Evolutionary conservation across 2,888 invertebrate genomes (phyloP).

Genomic region (Tridacna gigas): DNA sequence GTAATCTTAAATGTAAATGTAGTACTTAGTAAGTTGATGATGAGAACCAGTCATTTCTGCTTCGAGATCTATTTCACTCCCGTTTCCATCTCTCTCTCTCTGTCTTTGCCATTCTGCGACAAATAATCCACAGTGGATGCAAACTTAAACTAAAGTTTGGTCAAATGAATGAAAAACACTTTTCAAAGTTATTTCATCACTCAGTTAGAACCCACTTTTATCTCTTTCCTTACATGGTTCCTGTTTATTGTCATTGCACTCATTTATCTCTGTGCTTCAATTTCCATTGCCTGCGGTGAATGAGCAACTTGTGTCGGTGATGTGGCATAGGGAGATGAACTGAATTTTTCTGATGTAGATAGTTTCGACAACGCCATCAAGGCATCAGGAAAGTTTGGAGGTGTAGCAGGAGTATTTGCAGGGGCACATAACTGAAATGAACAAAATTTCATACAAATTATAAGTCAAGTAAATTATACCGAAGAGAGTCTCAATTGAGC

Average conservation of each 20-base stretch:
- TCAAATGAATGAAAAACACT: slow-evolving; percentile 27
- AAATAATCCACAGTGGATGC: slow-evolving; percentile 2
- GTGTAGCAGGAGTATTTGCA: slow-evolving; percentile 97
- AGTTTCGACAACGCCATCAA: slow-evolving; percentile 94
- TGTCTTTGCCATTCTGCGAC: background rate
- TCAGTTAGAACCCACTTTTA: slow-evolving; percentile 14
- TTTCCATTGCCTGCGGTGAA: slow-evolving; percentile 80
- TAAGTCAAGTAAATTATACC: too few species aligned
- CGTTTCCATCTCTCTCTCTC: background rate
- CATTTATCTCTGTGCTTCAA: slow-evolving; percentile 78
- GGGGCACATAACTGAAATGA: slow-evolving; percentile 92
- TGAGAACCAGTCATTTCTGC: slow-evolving; percentile 22
- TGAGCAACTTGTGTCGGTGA: slow-evolving; percentile 78
- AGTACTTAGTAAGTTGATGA: slow-evolving; percentile 9
- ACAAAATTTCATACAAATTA: too few species aligned
- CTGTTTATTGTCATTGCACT: slow-evolving; percentile 14
- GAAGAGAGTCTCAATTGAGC: too few species aligned
- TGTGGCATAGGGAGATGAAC: slow-evolving; percentile 79
- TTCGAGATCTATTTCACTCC: slow-evolving; percentile 3
- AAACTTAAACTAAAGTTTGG: slow-evolving; percentile 16
- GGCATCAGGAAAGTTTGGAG: slow-evolving; percentile 96
- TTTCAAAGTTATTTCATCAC: slow-evolving; percentile 9
- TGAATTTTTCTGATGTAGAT: slow-evolving; percentile 88
- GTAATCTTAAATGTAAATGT: background rate
- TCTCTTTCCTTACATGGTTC: background rate